phyloP scores from a whole-genome alignment of 2,888 invertebrate species.

The Gnatocerus cornutus region DNA sequence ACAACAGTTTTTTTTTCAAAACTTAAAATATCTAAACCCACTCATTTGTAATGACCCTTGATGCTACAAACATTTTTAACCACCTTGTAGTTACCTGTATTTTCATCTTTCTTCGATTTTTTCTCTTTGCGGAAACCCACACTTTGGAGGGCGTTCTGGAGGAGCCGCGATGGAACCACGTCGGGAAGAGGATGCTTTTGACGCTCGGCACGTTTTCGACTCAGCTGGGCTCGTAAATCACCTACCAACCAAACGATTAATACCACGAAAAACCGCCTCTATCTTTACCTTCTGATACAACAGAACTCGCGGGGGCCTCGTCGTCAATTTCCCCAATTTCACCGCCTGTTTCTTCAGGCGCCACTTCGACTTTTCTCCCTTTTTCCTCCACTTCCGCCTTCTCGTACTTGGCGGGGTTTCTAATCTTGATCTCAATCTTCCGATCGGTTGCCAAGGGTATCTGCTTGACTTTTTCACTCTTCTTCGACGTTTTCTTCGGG shows the following conservation, averaged over 20 bases:
- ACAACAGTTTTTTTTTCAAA: no score
- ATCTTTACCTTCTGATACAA: constrained; percentile 18
- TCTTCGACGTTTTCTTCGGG: constrained; percentile 33
- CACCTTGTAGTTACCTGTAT: constrained; percentile 52
- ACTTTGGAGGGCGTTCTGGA: constrained; percentile 73
- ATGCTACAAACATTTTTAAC: no score
- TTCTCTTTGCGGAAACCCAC: constrained; percentile 72
- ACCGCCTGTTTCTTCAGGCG: constrained; percentile 55
- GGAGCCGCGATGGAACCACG: constrained; percentile 71
- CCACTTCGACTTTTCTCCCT: constrained; percentile 39
- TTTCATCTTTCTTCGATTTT: constrained; percentile 62
- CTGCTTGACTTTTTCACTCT: constrained; percentile 33
- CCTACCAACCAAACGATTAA: constrained; percentile 57
- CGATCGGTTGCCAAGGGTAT: constrained; percentile 46
- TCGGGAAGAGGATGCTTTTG: constrained; percentile 67
- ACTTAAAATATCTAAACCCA: no score
- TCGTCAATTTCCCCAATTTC: constrained; percentile 51
- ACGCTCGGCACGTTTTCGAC: constrained; percentile 73
- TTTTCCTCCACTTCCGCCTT: constrained; percentile 60
- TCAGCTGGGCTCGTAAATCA: constrained; percentile 73
- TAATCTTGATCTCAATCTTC: constrained; percentile 68
- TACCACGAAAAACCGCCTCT: neutral
- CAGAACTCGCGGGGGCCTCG: constrained; percentile 5
- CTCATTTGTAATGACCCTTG: no score
- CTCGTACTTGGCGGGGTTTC: constrained; percentile 67